Percentiles rank a stretch among this genome's conserved stretches.
phyloP scores from a whole-genome alignment of 2,113 vertebrate genomes.

The Istiophorus platypterus region DNA sequence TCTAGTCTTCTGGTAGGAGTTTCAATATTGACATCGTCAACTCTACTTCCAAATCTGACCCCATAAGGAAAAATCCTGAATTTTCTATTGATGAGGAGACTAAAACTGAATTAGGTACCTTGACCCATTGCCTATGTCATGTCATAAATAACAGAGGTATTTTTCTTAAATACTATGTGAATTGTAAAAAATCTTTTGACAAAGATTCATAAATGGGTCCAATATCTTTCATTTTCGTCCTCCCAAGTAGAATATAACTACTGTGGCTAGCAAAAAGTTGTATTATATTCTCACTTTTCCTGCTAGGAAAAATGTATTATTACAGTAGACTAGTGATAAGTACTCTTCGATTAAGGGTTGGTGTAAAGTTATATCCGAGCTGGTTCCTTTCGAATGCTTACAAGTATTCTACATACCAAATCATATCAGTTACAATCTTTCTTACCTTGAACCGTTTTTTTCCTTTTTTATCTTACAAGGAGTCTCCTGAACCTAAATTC shows the following conservation, averaged over 20 bases:
- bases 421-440: background rate
- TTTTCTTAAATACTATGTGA: background rate
- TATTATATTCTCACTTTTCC: background rate
- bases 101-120: constrained; percentile 1
- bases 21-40: no score
- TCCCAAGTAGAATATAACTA: background rate
- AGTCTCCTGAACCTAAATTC: background rate
- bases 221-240: background rate
- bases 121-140: background rate
- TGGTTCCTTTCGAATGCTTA: background rate
- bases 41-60: no score
- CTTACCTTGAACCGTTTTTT: background rate
- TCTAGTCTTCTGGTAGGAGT: no score
- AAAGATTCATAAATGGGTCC: background rate
- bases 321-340: background rate
- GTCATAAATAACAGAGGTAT: background rate
- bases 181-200: background rate
- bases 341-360: background rate
- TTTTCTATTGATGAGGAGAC: no score
- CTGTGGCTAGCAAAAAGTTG: background rate
- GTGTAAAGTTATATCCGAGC: background rate
- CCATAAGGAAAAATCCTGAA: no score
- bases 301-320: background rate
- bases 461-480: background rate
- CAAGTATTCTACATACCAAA: no score